Evolutionary conservation across 2,113 vertebrate species (phyloP).

Genomic region (Merops nubicus): DNA sequence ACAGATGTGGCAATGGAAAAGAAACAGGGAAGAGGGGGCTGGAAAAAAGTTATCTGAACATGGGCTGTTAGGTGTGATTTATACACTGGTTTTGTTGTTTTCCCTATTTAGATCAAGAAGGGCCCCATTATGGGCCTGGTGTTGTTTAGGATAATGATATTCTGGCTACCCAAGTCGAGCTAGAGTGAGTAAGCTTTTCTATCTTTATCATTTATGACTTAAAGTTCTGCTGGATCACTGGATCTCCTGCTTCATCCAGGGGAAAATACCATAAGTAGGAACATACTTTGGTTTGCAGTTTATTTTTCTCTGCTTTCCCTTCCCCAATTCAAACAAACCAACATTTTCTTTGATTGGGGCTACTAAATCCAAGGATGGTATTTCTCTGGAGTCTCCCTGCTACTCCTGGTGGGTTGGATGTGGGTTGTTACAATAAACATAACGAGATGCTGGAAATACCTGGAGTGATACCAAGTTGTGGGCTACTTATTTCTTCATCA

Average conservation of each 20-base stretch:
- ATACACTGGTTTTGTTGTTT: neutral
- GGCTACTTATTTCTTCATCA: neutral
- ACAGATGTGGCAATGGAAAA: neutral
- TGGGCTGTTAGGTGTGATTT: neutral
- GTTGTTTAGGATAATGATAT: neutral
- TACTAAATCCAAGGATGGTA: neutral
- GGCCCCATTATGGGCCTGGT: neutral
- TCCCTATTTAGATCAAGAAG: neutral
- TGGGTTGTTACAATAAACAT: conserved; percentile 12
- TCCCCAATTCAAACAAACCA: conserved; percentile 48
- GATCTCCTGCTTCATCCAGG: neutral
- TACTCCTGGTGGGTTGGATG: conserved; percentile 8
- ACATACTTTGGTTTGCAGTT: conserved; percentile 46
- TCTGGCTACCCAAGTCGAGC: neutral
- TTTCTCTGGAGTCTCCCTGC: conserved; percentile 31
- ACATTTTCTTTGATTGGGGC: neutral
- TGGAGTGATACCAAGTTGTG: neutral
- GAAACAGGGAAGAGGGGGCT: neutral
- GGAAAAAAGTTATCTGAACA: neutral
- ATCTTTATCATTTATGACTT: neutral
- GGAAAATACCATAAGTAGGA: neutral
- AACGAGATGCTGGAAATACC: conserved; percentile 18
- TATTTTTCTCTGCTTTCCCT: conserved; percentile 51
- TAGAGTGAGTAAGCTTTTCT: neutral
- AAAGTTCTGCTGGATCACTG: neutral